phyloP scores from a whole-genome alignment of 2,797 vertebrate genomes.

The Oryzias dopingdopingensis region DNA sequence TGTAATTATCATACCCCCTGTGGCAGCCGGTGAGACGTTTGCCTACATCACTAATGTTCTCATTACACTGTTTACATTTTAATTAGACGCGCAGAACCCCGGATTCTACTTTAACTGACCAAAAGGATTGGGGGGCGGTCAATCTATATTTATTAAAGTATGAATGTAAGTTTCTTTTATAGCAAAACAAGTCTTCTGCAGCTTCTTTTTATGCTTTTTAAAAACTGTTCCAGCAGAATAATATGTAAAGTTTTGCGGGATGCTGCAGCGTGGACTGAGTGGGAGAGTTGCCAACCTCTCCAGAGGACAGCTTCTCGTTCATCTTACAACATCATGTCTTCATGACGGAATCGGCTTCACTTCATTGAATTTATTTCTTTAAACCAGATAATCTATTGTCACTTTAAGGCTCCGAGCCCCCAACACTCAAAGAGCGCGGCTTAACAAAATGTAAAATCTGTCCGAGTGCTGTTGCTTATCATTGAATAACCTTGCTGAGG shows the following conservation, averaged over 20 bases:
- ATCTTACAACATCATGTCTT: constrained; percentile 25
- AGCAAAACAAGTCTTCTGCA: neutral
- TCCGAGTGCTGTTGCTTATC: constrained; percentile 72
- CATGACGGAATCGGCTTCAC: constrained; percentile 26
- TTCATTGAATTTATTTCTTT: constrained; percentile 41
- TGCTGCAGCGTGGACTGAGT: constrained; percentile 17
- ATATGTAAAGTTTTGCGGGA: too few species aligned
- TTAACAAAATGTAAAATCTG: constrained; percentile 59
- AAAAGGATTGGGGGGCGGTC: constrained; percentile 42
- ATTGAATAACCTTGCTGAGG: constrained; percentile 78
- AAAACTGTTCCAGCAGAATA: constrained; percentile 4
- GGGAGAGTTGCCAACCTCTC: constrained; percentile 15
- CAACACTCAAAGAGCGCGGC: constrained; percentile 46
- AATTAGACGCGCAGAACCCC: constrained; percentile 94
- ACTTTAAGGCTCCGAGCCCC: constrained; percentile 30
- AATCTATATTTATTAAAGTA: constrained; percentile 30
- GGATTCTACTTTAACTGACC: constrained; percentile 58
- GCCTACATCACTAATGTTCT: constrained; percentile 97
- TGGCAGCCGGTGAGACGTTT: constrained; percentile 90
- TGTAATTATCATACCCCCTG: constrained; percentile 98
- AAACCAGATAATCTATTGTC: constrained; percentile 30
- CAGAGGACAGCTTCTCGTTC: constrained; percentile 12
- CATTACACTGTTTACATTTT: constrained; percentile 99
- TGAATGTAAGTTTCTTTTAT: constrained; percentile 17
- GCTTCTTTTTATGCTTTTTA: constrained; percentile 11